phyloP scores from a whole-genome alignment of 1,140 invertebrate genomes.

The Atta cephalotes region DNA sequence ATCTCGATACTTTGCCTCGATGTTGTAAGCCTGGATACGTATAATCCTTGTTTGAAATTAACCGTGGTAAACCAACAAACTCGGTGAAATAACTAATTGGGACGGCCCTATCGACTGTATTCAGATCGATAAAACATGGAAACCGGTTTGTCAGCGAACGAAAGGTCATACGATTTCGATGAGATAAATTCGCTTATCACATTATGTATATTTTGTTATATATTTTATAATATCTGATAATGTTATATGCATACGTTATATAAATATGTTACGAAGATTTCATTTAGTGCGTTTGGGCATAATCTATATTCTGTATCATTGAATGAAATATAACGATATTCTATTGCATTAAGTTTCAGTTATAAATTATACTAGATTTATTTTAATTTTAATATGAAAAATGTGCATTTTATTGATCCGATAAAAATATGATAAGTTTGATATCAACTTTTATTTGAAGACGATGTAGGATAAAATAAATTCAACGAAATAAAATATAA shows the following conservation, averaged over 20 bases:
- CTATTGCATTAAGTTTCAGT: conserved; percentile 17
- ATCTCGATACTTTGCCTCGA: conserved; percentile 6
- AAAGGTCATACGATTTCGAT: conserved; percentile 29
- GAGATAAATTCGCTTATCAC: conserved; percentile 2
- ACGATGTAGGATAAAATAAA: conserved; percentile 4
- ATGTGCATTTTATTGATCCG: no score
- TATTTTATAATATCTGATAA: conserved; percentile 14
- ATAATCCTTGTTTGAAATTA: conserved; percentile 48
- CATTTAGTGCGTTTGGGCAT: neutral
- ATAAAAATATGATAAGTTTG: neutral
- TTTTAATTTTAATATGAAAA: conserved; percentile 19
- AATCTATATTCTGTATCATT: neutral
- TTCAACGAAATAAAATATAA: neutral
- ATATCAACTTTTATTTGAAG: conserved; percentile 18
- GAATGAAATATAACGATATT: neutral
- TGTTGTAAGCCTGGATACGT: conserved; percentile 10
- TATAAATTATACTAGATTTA: conserved; percentile 11
- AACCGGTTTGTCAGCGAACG: neutral
- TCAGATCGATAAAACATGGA: conserved; percentile 61
- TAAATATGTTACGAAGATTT: conserved; percentile 30
- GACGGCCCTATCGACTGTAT: conserved; percentile 63
- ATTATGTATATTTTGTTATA: conserved; percentile 27
- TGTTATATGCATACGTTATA: conserved; percentile 6
- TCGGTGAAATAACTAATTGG: conserved; percentile 76
- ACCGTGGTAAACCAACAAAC: conserved; percentile 71